phyloP scores from a whole-genome alignment of 1,140 invertebrate genomes.

The Elysia chlorotica region DNA sequence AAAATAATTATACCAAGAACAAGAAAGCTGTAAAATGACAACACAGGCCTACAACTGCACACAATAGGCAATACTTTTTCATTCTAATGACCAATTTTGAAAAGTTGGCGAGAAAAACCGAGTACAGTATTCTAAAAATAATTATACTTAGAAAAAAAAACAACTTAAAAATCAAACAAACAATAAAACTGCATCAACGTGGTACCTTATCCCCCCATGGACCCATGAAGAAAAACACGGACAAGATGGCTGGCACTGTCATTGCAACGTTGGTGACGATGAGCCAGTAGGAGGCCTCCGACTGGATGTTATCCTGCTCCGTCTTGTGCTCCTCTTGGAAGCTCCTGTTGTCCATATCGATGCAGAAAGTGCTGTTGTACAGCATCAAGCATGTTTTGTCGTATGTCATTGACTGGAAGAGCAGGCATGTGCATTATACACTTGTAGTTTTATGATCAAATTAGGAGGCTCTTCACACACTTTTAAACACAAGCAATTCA shows the following conservation, averaged over 20 bases:
- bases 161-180: background rate
- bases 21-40: too few species aligned
- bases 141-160: too few species aligned
- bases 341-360: conserved; percentile 32
- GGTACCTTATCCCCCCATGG: conserved; percentile 70
- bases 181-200: background rate
- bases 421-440: background rate
- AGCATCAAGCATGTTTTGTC: background rate
- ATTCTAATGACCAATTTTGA: too few species aligned
- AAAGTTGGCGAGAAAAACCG: too few species aligned
- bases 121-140: too few species aligned
- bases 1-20: too few species aligned
- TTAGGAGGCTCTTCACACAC: background rate
- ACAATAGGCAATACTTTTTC: too few species aligned
- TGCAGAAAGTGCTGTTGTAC: conserved; percentile 38
- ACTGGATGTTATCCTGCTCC: conserved; percentile 50
- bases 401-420: background rate
- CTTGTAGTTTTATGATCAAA: background rate
- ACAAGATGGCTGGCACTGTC: conserved; percentile 59
- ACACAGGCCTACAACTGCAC: too few species aligned
- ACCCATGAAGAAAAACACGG: conserved; percentile 61
- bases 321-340: conserved; percentile 36
- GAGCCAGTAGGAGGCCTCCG: conserved; percentile 57
- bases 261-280: conserved; percentile 55
- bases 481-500: too few species aligned